phyloP scores from a whole-genome alignment of 2,888 invertebrate species.

The Mythimna ferrago region DNA sequence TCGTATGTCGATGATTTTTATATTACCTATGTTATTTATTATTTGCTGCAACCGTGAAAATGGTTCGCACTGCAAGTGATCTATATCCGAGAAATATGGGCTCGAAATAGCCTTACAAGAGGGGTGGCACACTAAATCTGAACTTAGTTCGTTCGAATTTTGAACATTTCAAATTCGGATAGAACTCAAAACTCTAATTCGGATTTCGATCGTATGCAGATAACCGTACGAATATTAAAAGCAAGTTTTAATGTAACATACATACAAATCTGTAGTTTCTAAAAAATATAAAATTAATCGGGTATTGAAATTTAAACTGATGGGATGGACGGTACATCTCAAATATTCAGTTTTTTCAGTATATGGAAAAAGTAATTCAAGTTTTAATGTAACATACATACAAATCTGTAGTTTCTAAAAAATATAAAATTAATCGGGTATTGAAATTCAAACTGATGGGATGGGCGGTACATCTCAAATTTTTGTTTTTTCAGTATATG shows the following conservation, averaged over 20 bases:
- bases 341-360: constrained; percentile 25
- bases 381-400: constrained; percentile 42
- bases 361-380: constrained; percentile 3
- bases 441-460: constrained; percentile 3
- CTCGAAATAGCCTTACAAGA: background rate
- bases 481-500: constrained; percentile 22
- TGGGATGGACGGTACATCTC: background rate
- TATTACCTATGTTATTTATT: constrained; percentile 39
- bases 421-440: background rate
- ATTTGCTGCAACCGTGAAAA: constrained; percentile 12
- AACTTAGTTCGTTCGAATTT: background rate
- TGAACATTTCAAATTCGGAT: background rate
- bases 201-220: background rate
- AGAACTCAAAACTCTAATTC: background rate
- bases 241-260: constrained; percentile 39
- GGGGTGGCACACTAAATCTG: background rate
- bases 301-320: constrained; percentile 3
- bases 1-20: constrained; percentile 48
- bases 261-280: constrained; percentile 52
- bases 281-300: constrained; percentile 18
- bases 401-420: constrained; percentile 53
- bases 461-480: constrained; percentile 2
- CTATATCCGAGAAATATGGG: background rate
- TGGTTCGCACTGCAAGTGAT: background rate
- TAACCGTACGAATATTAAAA: background rate